Conservation (phyloP, 2,797 vertebrate genomes). For the Decapterus maruadsi region DNA sequence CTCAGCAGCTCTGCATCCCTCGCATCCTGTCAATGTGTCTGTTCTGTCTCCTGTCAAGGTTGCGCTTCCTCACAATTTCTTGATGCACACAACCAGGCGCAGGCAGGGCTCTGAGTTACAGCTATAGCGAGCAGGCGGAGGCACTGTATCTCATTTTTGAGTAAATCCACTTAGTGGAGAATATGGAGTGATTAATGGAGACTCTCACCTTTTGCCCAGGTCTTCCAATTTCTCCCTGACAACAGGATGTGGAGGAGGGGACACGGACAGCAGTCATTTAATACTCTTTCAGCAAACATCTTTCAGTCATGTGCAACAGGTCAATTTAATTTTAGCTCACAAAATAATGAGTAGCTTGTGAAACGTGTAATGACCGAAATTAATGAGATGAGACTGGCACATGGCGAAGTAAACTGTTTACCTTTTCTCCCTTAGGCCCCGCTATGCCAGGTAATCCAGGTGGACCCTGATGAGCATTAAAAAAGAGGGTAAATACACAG, state of each 20-base stretch:
- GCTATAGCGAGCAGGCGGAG: conserved; percentile 45
- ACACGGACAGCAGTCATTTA: conserved; percentile 69
- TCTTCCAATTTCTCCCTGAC: conserved; percentile 97
- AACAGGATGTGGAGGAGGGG: conserved; percentile 75
- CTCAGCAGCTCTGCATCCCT: conserved; percentile 60
- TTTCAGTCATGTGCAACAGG: conserved; percentile 56
- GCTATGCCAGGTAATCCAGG: conserved; percentile 91
- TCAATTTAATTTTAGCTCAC: conserved; percentile 48
- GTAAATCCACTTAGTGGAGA: conserved; percentile 81
- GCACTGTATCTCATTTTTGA: conserved; percentile 70
- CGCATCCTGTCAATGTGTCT: conserved; percentile 48
- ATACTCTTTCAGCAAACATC: conserved; percentile 59
- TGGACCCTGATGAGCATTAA: conserved; percentile 87
- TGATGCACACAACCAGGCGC: conserved; percentile 56
- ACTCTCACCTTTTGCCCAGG: conserved; percentile 97
- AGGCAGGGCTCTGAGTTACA: conserved; percentile 58
- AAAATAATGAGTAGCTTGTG: conserved; percentile 40
- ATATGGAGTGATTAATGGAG: conserved; percentile 74
- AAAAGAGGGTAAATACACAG: conserved; percentile 14
- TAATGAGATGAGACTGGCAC: conserved; percentile 28
- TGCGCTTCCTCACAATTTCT: conserved; percentile 64
- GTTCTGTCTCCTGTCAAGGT: conserved; percentile 78
- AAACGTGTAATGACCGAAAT: conserved; percentile 20
- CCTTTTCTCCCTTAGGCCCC: conserved; percentile 97
- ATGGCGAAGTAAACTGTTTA: conserved; percentile 73